Conservation (phyloP, 2,888 invertebrate genomes). For the Carpatolechia fugitivella region DNA sequence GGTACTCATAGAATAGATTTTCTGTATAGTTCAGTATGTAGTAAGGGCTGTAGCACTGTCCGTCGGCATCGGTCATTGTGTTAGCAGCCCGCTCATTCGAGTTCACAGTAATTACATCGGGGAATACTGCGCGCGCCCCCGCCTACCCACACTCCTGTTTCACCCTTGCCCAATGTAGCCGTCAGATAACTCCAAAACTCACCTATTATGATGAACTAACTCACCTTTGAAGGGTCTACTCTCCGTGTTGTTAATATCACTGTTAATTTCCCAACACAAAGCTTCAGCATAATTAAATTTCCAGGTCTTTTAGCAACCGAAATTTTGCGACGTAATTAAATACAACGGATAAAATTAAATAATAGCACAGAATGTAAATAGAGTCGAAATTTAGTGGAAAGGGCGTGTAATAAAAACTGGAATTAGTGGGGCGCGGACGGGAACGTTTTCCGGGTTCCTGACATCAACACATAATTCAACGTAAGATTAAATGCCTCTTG, state of each 20-base stretch:
- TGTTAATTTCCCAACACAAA: not conserved
- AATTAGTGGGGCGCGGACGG: constrained; percentile 62
- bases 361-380: constrained; percentile 24
- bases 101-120: constrained; percentile 70
- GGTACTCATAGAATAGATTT: too few relatives aligned
- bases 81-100: constrained; percentile 59
- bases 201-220: not conserved
- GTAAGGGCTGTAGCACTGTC: not conserved
- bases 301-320: not conserved
- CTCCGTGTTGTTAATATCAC: not conserved
- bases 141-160: constrained; percentile 40
- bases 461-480: constrained; percentile 74
- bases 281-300: not conserved
- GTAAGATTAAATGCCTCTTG: constrained; percentile 74
- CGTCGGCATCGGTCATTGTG: constrained; percentile 61
- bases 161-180: constrained; percentile 31
- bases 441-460: constrained; percentile 63
- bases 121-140: constrained; percentile 55
- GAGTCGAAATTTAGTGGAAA: constrained; percentile 40
- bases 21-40: not conserved
- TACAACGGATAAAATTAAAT: not conserved
- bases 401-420: constrained; percentile 54
- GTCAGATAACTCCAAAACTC: constrained; percentile 1
- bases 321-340: too few relatives aligned
- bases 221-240: not conserved